Conservation (phyloP, 2,797 vertebrate genomes). For the Chaenodraco wilsoni region DNA sequence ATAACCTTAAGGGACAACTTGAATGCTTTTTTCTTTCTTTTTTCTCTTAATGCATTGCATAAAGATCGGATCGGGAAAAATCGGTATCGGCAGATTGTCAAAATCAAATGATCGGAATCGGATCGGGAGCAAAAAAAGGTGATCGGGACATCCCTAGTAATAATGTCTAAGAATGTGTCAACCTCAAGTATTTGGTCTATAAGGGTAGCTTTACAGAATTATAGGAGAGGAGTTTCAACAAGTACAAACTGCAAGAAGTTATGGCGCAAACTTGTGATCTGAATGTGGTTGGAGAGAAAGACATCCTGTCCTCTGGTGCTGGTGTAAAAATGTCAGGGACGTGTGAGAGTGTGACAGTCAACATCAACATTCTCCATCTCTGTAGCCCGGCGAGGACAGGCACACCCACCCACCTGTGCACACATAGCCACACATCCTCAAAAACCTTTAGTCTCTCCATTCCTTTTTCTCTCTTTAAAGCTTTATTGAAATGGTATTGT, state of each 20-base stretch:
- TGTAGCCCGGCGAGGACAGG: constrained; percentile 46
- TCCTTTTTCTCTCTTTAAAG: neutral
- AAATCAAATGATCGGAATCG: too few species aligned
- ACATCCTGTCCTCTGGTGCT: constrained; percentile 60
- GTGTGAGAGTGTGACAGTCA: constrained; percentile 82
- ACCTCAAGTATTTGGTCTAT: constrained; percentile 21
- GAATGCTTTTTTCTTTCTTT: too few species aligned
- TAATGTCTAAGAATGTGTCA: constrained; percentile 5
- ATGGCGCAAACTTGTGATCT: constrained; percentile 32
- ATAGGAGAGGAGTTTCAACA: neutral
- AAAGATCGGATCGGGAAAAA: too few species aligned
- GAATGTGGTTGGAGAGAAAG: constrained; percentile 56
- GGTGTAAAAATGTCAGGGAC: constrained; percentile 78
- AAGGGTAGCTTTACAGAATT: neutral
- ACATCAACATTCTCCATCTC: constrained; percentile 83
- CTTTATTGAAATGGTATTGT: neutral
- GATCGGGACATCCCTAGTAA: neutral
- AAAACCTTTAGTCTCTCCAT: constrained; percentile 3
- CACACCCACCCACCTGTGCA: constrained; percentile 59
- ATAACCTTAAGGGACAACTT: too few species aligned
- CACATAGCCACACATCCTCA: constrained; percentile 38
- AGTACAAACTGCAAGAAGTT: constrained; percentile 2
- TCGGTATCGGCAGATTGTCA: too few species aligned
- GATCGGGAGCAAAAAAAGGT: too few species aligned
- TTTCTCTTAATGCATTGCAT: too few species aligned